A percentile compares a stretch with the other conserved stretches of the same genome.
phyloP scores from a whole-genome alignment of 2,113 vertebrate species.

The Gallinago undulata region DNA sequence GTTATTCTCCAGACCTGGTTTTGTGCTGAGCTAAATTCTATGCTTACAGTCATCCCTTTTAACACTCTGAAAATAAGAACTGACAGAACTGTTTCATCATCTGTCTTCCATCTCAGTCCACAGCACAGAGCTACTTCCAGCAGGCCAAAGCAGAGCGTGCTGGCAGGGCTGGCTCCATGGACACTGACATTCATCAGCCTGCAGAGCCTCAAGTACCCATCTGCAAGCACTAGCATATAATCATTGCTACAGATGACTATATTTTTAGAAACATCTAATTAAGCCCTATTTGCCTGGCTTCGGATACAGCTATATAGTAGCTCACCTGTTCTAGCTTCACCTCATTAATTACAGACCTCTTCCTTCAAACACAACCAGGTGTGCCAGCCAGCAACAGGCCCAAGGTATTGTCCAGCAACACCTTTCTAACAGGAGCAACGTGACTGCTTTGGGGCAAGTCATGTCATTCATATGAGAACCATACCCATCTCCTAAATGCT shows the following conservation, averaged over 20 bases:
- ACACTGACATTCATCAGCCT: not conserved
- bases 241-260: not conserved
- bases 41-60: not conserved
- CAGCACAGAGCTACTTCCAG: not conserved
- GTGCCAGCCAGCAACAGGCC: not conserved
- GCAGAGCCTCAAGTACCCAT: not conserved
- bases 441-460: not conserved
- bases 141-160: not conserved
- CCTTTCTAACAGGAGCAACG: not conserved
- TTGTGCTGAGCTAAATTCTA: not conserved
- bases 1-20: not conserved
- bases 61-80: not conserved
- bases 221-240: conserved; percentile 4
- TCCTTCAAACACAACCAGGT: not conserved
- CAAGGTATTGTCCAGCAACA: not conserved
- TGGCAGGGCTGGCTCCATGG: not conserved
- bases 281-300: not conserved
- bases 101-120: not conserved
- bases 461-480: rapidly evolving
- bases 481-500: not conserved
- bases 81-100: not conserved
- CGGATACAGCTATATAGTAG: not conserved
- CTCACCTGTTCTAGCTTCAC: conserved; percentile 3
- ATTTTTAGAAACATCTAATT: conserved; percentile 21
- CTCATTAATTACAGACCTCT: not conserved